Evolutionary conservation across 1,140 invertebrate genomes (phyloP), one percentile per base, ranked within the genome.

Genomic region (Pseudobourletiella spinata): DNA sequence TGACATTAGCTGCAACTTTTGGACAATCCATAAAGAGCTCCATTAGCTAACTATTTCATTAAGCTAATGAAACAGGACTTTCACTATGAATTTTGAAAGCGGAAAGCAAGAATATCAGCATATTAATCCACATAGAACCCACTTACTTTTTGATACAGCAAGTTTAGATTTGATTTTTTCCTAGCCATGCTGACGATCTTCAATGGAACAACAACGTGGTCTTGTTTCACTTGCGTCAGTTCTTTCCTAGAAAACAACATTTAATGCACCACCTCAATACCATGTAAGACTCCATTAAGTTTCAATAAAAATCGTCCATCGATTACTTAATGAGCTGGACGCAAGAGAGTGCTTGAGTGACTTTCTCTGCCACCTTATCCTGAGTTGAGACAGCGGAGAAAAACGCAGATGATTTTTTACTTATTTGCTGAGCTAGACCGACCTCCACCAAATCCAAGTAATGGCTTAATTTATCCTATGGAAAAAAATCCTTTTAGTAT

Each of bases 371-470:
- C 2, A 70, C 68, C 44, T 66, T 86, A 77, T 97, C 93, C 76
- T 97, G 93, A 8, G 92, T 95, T 52, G 91, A 88, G 89, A 98
- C 95, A 8, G 92, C 92, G 76, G 93, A 86, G 74, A 98, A 98
- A 79, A 98, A 98, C 8, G 91, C 91, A 67, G 89, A 89, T 4
- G 93, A 96, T 75, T 95, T 93, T 63, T 89, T 84, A n/a, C 93
- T 88, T 51, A 98, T 94, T 79, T 97, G 93, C 69, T 88, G 86
- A 0, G 92, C 92, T 72, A 98, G 95, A 77, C 91, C 87, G 64
- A 95, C 88, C 78, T 98, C 95, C 29, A 97, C 88, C 50, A 91
- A 85, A 79, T 98, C 94, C 68, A 98, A 79, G 76, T 95, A 95
- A 76, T 95, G 89, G 72, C 87, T 93, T n/a, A 97, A 77, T 54